phyloP scores from a whole-genome alignment of 2,113 vertebrate genomes.

The Dromaius novaehollandiae region DNA sequence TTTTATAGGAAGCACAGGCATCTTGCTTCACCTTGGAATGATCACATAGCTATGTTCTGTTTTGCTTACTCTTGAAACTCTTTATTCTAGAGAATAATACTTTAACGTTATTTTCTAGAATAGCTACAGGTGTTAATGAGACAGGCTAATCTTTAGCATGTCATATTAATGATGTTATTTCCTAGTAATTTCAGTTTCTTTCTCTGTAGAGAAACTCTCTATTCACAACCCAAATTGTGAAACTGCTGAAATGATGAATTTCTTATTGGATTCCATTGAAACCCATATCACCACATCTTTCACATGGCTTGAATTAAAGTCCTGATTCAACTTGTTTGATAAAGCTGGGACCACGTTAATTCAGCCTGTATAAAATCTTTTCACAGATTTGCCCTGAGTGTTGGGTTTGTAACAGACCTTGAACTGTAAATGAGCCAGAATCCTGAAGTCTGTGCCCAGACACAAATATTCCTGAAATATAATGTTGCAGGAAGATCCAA shows the following conservation, averaged over 20 bases:
- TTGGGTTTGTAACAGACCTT: not conserved
- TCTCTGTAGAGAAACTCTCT: no score
- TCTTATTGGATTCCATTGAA: not conserved
- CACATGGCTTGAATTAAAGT: not conserved
- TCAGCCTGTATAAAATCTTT: not conserved
- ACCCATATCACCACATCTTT: not conserved
- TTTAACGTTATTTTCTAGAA: not conserved
- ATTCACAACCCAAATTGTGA: rapidly evolving
- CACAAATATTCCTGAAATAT: not conserved
- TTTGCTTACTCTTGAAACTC: not conserved
- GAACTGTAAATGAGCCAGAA: not conserved
- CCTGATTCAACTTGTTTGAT: not conserved
- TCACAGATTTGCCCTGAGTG: not conserved
- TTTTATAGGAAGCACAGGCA: not conserved
- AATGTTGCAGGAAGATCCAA: not conserved
- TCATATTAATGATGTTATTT: not conserved
- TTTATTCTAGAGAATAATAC: not conserved
- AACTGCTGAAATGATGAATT: not conserved
- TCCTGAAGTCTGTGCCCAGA: not conserved
- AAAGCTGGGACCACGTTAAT: not conserved
- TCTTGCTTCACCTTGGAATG: not conserved
- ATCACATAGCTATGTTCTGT: not conserved
- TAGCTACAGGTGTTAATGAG: not conserved
- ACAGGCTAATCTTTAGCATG: not conserved
- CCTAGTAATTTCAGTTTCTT: not conserved